Evolutionary conservation across 2,113 vertebrate species (phyloP).

Genomic region (Cyprinodon variegatus): DNA sequence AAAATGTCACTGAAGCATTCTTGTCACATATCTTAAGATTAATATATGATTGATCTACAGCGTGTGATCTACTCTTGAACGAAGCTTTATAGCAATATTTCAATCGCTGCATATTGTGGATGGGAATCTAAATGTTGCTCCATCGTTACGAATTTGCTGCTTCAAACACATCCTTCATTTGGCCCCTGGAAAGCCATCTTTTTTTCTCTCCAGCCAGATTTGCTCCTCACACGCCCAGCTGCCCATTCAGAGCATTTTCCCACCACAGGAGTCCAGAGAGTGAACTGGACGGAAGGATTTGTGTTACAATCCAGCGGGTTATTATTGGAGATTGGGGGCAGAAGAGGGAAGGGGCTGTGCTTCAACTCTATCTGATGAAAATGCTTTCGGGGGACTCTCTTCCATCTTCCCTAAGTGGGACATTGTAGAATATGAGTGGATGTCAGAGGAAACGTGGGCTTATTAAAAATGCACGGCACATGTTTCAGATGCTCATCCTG

Average conservation of each 20-base stretch:
- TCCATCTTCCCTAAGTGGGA: not conserved
- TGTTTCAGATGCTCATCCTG: no score
- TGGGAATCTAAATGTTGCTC: slow-evolving; percentile 49
- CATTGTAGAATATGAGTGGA: no score
- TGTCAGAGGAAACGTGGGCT: no score
- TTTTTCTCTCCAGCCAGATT: slow-evolving; percentile 44
- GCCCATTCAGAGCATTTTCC: slow-evolving; percentile 75
- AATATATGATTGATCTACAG: not conserved
- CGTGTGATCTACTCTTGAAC: not conserved
- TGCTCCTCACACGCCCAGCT: slow-evolving; percentile 57
- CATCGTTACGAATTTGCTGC: slow-evolving; percentile 41
- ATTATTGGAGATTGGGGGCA: slow-evolving; percentile 40
- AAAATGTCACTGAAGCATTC: not conserved
- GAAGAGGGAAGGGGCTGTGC: slow-evolving; percentile 9
- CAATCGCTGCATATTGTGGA: slow-evolving; percentile 3
- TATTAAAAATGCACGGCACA: no score
- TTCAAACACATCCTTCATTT: slow-evolving; percentile 52
- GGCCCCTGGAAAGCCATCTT: slow-evolving; percentile 51
- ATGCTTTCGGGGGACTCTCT: slow-evolving; percentile 23
- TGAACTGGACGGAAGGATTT: slow-evolving; percentile 52
- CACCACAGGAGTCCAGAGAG: slow-evolving; percentile 68
- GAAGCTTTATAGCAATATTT: not conserved
- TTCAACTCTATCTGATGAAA: slow-evolving; percentile 20
- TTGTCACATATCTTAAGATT: not conserved
- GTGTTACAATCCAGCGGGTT: slow-evolving; percentile 62